A percentile compares a stretch with the other conserved stretches of the same genome.
These are phyloP conservation scores for Acronicta psi DNA, from an alignment of 2,888 invertebrate genomes.

Conservation along the genomic window DNA sequence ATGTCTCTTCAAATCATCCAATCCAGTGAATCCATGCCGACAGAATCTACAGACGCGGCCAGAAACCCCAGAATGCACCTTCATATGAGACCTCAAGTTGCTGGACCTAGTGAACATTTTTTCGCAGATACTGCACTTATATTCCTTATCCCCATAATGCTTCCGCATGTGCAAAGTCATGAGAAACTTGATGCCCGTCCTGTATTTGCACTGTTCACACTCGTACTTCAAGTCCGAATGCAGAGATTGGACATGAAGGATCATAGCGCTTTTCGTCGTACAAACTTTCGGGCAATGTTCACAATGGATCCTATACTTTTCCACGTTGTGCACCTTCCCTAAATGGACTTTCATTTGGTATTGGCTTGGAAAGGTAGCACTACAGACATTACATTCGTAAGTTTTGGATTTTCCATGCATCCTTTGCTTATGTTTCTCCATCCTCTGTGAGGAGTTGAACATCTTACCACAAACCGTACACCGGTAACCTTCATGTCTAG, in stretches of 20 bases:
- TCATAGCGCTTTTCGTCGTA: slow-evolving; percentile 85
- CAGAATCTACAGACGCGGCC: slow-evolving; percentile 77
- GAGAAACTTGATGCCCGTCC: slow-evolving; percentile 74
- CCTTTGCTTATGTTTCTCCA: slow-evolving; percentile 71
- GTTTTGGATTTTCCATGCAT: slow-evolving; percentile 68
- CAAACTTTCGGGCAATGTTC: slow-evolving; percentile 81
- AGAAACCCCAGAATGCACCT: slow-evolving; percentile 73
- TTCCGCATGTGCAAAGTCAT: slow-evolving; percentile 81
- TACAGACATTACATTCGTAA: slow-evolving; percentile 71
- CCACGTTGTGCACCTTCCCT: slow-evolving; percentile 79
- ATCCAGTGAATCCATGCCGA: slow-evolving; percentile 68
- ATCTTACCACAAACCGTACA: slow-evolving; percentile 80
- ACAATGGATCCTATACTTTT: slow-evolving; percentile 75
- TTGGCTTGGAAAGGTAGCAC: slow-evolving; percentile 63
- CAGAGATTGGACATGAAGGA: slow-evolving; percentile 84
- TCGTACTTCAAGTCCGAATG: slow-evolving; percentile 76
- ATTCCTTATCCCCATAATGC: slow-evolving; percentile 84
- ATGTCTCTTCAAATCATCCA: slow-evolving; percentile 66
- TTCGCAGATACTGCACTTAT: slow-evolving; percentile 88
- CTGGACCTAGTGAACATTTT: slow-evolving; percentile 88
- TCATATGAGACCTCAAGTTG: slow-evolving; percentile 78
- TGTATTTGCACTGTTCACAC: slow-evolving; percentile 78
- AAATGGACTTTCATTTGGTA: slow-evolving; percentile 79
- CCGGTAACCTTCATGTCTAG: slow-evolving; percentile 66
- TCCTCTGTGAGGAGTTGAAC: slow-evolving; percentile 71